Evolutionary conservation across 2,113 vertebrate species (phyloP).

Genomic region (Axis porcinus): DNA sequence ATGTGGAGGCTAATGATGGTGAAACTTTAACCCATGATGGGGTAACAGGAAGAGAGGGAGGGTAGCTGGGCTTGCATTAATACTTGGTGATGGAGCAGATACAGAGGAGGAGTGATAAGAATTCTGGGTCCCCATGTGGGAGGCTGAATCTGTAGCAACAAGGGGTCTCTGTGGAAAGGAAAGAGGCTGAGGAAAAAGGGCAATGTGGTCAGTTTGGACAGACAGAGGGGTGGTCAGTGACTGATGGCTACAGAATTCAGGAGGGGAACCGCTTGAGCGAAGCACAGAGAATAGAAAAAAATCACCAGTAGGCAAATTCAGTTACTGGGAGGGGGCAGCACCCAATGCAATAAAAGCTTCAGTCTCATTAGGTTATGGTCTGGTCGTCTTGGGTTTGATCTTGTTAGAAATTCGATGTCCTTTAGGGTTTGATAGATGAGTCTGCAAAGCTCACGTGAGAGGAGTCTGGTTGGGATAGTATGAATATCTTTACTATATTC

Average conservation of each 20-base stretch:
- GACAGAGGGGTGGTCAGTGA: neutral
- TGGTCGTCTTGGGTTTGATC: neutral
- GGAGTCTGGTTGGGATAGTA: neutral
- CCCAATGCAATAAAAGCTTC: neutral
- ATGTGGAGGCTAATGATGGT: neutral
- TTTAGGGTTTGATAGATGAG: neutral
- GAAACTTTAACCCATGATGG: rapidly evolving
- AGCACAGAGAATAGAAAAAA: neutral
- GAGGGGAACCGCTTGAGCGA: neutral
- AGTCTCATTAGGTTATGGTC: neutral
- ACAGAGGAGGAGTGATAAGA: rapidly evolving
- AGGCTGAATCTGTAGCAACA: rapidly evolving
- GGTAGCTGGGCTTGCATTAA: rapidly evolving
- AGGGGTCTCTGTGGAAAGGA: neutral
- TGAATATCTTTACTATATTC: neutral
- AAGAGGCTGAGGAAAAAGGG: neutral
- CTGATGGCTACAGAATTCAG: neutral
- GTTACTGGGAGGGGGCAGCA: neutral
- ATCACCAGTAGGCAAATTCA: neutral
- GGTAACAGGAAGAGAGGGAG: rapidly evolving
- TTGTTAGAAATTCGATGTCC: neutral
- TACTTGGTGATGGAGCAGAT: neutral
- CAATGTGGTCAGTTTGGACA: neutral
- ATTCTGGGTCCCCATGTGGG: rapidly evolving
- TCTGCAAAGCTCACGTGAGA: neutral